A percentile compares a stretch with the other conserved stretches of the same genome.
Evolutionary conservation across 1,140 invertebrate species (phyloP).

Genomic region (Drosophila ogumai): DNA sequence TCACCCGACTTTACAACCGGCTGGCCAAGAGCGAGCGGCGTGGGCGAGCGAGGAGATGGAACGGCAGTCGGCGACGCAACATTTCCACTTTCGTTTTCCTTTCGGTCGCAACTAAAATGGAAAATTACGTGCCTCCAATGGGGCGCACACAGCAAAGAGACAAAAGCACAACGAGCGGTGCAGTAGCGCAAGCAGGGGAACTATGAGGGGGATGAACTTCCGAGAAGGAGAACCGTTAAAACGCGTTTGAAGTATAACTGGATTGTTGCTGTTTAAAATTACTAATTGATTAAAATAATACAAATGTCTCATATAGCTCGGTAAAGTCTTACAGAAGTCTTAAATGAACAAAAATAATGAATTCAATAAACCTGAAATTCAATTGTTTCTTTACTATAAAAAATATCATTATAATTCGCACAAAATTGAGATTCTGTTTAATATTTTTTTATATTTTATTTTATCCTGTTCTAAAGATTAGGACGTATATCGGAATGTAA

Average conservation of each 20-base stretch:
- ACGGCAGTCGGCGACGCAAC: slow-evolving; percentile 51
- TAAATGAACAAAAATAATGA: neutral
- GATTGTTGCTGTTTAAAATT: neutral
- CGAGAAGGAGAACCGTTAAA: neutral
- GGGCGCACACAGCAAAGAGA: slow-evolving; percentile 3
- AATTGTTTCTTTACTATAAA: neutral
- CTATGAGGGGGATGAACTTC: neutral
- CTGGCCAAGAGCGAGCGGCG: slow-evolving; percentile 40
- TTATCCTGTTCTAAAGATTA: neutral
- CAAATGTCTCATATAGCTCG: neutral
- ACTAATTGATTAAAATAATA: neutral
- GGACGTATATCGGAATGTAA: neutral
- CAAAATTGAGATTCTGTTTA: too few species aligned
- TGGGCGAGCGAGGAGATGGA: slow-evolving; percentile 38
- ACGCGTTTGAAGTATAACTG: neutral
- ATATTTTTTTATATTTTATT: too few species aligned
- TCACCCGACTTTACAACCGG: slow-evolving; percentile 27
- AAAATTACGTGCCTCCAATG: slow-evolving; percentile 63
- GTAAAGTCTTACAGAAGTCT: neutral
- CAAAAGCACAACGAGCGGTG: slow-evolving; percentile 4
- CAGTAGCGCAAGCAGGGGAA: neutral
- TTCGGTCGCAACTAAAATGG: slow-evolving; percentile 55
- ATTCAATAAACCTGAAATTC: neutral
- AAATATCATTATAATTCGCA: neutral
- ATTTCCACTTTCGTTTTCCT: slow-evolving; percentile 79